These are phyloP conservation scores for Nymphalis polychloros DNA, from an alignment of 2,888 invertebrate species.

Conservation along the genomic window DNA sequence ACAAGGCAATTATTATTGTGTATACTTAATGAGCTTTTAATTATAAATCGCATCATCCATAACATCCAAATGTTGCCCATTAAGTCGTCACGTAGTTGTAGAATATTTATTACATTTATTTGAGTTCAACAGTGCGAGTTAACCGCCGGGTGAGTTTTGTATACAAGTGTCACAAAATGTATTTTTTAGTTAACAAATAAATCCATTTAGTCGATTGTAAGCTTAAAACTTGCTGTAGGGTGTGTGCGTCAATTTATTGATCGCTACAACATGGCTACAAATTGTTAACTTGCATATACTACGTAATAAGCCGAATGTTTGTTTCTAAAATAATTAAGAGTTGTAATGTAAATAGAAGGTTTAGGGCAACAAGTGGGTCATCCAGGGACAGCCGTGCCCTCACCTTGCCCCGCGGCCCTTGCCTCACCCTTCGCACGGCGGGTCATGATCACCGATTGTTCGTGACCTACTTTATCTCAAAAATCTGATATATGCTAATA, in stretches of 20 bases:
- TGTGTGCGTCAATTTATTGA: conserved; percentile 41
- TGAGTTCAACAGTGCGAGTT: neutral
- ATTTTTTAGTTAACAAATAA: neutral
- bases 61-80: neutral
- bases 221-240: conserved; percentile 28
- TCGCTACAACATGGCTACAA: conserved; percentile 29
- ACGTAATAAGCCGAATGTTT: conserved; percentile 22
- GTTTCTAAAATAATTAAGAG: conserved; percentile 38
- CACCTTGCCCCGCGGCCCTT: conserved; percentile 33
- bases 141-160: neutral
- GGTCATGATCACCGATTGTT: conserved; percentile 75
- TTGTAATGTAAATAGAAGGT: conserved; percentile 61
- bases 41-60: conserved; percentile 13
- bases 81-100: neutral
- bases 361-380: conserved; percentile 79
- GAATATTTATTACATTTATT: neutral
- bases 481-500: conserved; percentile 40
- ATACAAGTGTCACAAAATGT: neutral
- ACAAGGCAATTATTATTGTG: conserved; percentile 12
- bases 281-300: conserved; percentile 29
- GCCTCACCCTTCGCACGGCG: conserved; percentile 40
- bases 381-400: conserved; percentile 49
- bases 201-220: conserved; percentile 13
- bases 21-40: conserved; percentile 30
- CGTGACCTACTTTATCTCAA: conserved; percentile 77